Evolutionary conservation across 2,797 vertebrate genomes (phyloP), one percentile per base, ranked within the genome.

Genomic region (Mastacembelus armatus): DNA sequence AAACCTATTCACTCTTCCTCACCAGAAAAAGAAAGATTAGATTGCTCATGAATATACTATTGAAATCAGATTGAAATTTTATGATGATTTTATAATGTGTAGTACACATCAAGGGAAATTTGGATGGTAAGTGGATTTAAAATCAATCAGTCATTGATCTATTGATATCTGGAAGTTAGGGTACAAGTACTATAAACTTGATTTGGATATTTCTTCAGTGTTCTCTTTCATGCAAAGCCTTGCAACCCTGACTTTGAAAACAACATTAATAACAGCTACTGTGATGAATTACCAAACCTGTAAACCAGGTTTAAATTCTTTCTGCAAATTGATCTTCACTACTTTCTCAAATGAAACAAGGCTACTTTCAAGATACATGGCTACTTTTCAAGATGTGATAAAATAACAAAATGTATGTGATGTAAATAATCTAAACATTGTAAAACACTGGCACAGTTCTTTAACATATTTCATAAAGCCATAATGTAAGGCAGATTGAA

Each of bases 1-100:
- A 63, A 49, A 51, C 29, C 27, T 38, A 55, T 45, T 63, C 49
- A 60, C 30, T 48, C 36, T 48, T 55, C 21, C 49, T 57, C 58
- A 61, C 44, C 42, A 16, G 36, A 39, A 48, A 56, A 55, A 43
- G 29, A 42, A 35, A 57, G 18, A 59, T 73, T 48, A 26, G 44
- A 65, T 48, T 55, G 59, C 42, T 56, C 33, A 22, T n/a, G 14
- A 39, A 2, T 32, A 35, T 18, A 19, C 9, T 4, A 15, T 12
- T 36, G 9, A 49, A 32, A 43, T 7, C 1, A 0, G 8, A n/a
- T 9, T 36, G 12, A 30, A 30, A 47, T n/a, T 32, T 26, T 26
- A 26, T 26, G 24, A 24, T 39, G 19, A 47, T n/a, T 32, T 24
- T n/a, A 10, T 4, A 36, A 21, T 44, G 8, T 33, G 30, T 54